Evolutionary conservation across 2,113 vertebrate genomes (phyloP), one percentile per base, ranked within the genome.

Genomic region (Nothobranchius furzeri): DNA sequence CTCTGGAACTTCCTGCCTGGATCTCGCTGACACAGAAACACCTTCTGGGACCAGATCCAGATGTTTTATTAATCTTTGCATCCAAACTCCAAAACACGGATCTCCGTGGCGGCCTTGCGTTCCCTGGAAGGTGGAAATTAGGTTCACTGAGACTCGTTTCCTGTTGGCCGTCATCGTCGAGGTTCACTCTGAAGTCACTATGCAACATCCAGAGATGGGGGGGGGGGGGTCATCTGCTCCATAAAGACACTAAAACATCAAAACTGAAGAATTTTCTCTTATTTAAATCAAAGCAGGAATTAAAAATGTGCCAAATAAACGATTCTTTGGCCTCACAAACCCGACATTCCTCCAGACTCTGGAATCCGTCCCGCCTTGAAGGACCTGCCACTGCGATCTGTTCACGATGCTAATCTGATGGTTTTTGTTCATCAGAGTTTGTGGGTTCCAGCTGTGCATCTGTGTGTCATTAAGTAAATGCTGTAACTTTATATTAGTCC

Each of bases 241-340:
- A 37, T 48, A 72, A 63, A 68, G 65, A 80, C 76, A 76, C 67
- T 70, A 79, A 70, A 58, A 51, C 2, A 54, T 46, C 49, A 59
- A 52, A 45, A 60, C 17, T 8, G 43, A 76, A 60, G 78, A 64
- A 45, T 47, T 3, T 17, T 24, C 12, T 3, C 12, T 11, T 9
- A 12, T 53, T 8, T 64, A 25, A 57, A 51, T 75, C 50, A 9
- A 63, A 53, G n/a, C 52, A 43, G 50, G 76, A 63, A 52, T 75
- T 58, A 3, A 30, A 25, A 52, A 79, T 40, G 84, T 89, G 88
- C 88, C 88, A 88, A 87, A 85, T 54, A 60, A 6, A 52, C 14
- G 12, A 50, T 17, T 10, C 20, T 37, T 15, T 36, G 50, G 76
- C 36, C 62, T 7, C 47, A 1, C n/a, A 9, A 56, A 64, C 8